These are phyloP conservation scores for Danionella dracula DNA, from an alignment of 2,797 vertebrate species.

Conservation along the genomic window DNA sequence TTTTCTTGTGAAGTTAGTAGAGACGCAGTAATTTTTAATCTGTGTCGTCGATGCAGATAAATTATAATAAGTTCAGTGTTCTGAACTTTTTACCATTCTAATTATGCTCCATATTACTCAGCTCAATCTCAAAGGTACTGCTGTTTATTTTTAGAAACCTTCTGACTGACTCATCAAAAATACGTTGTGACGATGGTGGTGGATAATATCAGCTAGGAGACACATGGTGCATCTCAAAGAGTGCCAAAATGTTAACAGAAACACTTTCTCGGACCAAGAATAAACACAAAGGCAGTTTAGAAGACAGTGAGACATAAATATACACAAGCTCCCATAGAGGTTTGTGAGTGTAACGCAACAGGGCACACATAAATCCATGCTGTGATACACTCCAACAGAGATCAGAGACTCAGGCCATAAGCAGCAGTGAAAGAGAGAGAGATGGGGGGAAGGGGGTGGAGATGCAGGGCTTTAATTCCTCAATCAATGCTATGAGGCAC, in stretches of 20 bases:
- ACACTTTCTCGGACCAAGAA: neutral
- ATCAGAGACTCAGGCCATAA: constrained; percentile 32
- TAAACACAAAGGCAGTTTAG: neutral
- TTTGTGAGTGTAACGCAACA: constrained; percentile 20
- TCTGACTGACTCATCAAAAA: constrained; percentile 19
- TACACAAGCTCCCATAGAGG: constrained; percentile 18
- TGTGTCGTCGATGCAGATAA: no score
- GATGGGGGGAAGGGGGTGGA: neutral
- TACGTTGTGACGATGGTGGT: constrained; percentile 1
- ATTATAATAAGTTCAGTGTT: no score
- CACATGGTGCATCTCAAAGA: constrained; percentile 9
- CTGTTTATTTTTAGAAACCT: constrained; percentile 7
- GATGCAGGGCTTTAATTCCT: constrained; percentile 17
- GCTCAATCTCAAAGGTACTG: constrained; percentile 1
- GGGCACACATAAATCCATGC: constrained; percentile 22
- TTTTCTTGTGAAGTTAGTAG: no score
- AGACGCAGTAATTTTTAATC: no score
- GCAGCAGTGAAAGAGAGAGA: neutral
- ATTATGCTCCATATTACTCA: neutral
- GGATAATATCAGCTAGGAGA: neutral
- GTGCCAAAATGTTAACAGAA: neutral
- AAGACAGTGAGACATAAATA: constrained; percentile 14
- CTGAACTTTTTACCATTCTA: no score
- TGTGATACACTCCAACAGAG: constrained; percentile 35
- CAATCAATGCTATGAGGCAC: constrained; percentile 34